phyloP scores from a whole-genome alignment of 2,888 invertebrate species.

The Neoascia interrupta region DNA sequence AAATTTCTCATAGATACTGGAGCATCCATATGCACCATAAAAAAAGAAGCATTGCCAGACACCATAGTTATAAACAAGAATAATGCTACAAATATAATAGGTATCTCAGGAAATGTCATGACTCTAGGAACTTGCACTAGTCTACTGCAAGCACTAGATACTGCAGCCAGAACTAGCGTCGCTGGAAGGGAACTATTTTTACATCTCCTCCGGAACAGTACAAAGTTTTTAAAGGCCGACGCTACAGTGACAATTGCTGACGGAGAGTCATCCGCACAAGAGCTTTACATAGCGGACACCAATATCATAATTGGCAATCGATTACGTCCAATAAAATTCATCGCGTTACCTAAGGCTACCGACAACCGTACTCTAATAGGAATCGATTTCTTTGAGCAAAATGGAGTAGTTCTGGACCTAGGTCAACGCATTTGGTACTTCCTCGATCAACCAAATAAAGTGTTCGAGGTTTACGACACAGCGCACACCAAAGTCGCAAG shows the following conservation, averaged over 20 bases:
- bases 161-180: constrained; percentile 33
- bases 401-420: constrained; percentile 2
- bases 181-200: constrained; percentile 16
- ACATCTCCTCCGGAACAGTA: background rate
- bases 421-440: constrained; percentile 15
- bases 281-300: background rate
- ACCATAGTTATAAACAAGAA: no score
- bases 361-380: constrained; percentile 31
- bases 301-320: constrained; percentile 32
- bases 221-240: background rate
- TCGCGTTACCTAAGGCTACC: constrained; percentile 4
- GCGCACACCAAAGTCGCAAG: background rate
- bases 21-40: no score
- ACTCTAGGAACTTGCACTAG: no score
- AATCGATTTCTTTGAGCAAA: constrained; percentile 26
- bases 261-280: background rate
- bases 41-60: no score
- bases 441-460: background rate
- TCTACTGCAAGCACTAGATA: no score
- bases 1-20: no score
- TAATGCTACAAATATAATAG: no score
- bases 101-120: no score
- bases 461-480: background rate
- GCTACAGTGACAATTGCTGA: constrained; percentile 8
- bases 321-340: constrained; percentile 6